A percentile compares a stretch with the other conserved stretches of the same genome.
phyloP scores from a whole-genome alignment of 2,888 invertebrate genomes.

The Plebejus melissa region DNA sequence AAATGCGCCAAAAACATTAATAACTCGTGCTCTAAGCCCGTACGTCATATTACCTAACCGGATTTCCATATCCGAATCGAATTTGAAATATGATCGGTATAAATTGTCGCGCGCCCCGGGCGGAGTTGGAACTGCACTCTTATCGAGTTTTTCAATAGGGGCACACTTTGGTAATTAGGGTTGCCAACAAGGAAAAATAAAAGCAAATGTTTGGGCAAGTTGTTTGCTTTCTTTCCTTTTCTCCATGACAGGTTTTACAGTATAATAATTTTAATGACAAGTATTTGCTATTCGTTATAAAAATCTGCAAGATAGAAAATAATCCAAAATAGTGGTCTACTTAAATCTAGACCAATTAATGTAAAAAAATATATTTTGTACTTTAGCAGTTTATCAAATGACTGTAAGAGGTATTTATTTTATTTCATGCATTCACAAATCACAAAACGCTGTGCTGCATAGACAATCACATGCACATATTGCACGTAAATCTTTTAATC shows the following conservation, averaged over 20 bases:
- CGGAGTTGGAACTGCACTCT: slow-evolving; percentile 21
- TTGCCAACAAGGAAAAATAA: slow-evolving; percentile 3
- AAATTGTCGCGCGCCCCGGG: slow-evolving; percentile 24
- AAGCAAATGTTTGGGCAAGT: not conserved
- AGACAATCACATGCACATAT: too few relatives aligned
- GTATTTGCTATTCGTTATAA: not conserved
- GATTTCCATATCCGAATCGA: slow-evolving; percentile 19
- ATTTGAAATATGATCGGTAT: slow-evolving; percentile 25
- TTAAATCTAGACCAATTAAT: too few relatives aligned
- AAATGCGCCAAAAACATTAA: slow-evolving; percentile 1
- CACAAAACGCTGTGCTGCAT: too few relatives aligned
- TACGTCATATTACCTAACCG: slow-evolving; percentile 16
- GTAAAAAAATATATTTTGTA: too few relatives aligned
- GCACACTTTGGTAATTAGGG: slow-evolving; percentile 11
- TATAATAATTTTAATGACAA: too few relatives aligned
- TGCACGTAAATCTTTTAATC: too few relatives aligned
- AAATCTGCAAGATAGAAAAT: too few relatives aligned
- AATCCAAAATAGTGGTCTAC: too few relatives aligned
- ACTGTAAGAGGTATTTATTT: too few relatives aligned
- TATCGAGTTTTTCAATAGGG: slow-evolving; percentile 21
- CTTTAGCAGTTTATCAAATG: too few relatives aligned
- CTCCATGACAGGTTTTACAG: not conserved
- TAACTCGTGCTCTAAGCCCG: slow-evolving; percentile 9
- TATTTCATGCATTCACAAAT: too few relatives aligned
- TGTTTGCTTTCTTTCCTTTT: not conserved